A percentile compares a stretch with the other conserved stretches of the same genome.
Conservation (phyloP, 2,888 invertebrate species). For the Mesodorylaimus sp. region DNA sequence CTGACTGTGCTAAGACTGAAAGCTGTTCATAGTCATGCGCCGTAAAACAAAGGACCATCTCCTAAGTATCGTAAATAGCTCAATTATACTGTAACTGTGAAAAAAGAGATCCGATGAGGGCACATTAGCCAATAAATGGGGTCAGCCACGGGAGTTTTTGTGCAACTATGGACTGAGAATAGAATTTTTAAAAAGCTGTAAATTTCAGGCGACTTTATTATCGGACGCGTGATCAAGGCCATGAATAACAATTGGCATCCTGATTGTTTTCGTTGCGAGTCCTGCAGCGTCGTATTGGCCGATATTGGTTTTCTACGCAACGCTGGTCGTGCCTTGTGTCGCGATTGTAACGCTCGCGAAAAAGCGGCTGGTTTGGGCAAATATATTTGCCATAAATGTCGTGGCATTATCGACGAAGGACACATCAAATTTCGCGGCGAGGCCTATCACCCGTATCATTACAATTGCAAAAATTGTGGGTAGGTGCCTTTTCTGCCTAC, state of each 20-base stretch:
- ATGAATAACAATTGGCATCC: constrained; percentile 99
- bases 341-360: constrained; percentile 83
- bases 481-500: constrained; percentile 19
- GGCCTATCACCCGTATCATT: constrained; percentile 97
- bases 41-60: too few species aligned
- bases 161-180: too few species aligned
- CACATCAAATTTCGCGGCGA: constrained; percentile 50
- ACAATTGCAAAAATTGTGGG: constrained; percentile 61
- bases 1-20: too few species aligned
- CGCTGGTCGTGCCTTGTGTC: constrained; percentile 60
- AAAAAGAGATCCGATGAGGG: too few species aligned
- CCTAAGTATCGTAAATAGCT: too few species aligned
- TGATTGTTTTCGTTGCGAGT: constrained; percentile 83
- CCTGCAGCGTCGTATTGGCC: constrained; percentile 72
- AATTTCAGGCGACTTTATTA: constrained; percentile 72
- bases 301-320: constrained; percentile 79
- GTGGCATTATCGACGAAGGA: constrained; percentile 44
- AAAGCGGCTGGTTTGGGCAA: constrained; percentile 85
- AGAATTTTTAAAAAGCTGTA: too few species aligned
- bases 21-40: too few species aligned
- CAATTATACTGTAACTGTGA: too few species aligned
- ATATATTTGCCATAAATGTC: constrained; percentile 94
- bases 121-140: too few species aligned
- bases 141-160: too few species aligned
- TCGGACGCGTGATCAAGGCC: constrained; percentile 95